A percentile compares a stretch with the other conserved stretches of the same genome.
Conservation (phyloP, 2,888 invertebrate genomes). For the Eristalinus sepulchralis region DNA sequence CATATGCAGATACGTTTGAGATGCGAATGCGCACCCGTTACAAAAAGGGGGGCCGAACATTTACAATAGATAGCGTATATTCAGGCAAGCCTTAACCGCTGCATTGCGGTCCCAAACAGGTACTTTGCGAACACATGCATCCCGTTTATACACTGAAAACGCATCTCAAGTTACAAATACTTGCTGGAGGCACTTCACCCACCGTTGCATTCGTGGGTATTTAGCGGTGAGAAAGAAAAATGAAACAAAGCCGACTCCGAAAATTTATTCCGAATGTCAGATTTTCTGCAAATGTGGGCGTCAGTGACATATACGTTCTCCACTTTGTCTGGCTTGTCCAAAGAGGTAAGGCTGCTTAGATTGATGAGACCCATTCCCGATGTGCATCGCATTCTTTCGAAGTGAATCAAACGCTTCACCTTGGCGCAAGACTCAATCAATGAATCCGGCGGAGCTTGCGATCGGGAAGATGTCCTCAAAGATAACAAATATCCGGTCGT, state of each 20-base stretch:
- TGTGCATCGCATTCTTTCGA: conserved; percentile 54
- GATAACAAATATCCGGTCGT: conserved; percentile 79
- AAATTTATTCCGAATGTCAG: conserved; percentile 57
- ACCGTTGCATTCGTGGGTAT: conserved; percentile 52
- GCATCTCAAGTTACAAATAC: conserved; percentile 32
- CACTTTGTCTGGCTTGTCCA: conserved; percentile 29
- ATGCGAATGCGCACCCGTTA: conserved; percentile 57
- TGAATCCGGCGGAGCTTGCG: conserved; percentile 47
- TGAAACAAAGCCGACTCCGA: background rate
- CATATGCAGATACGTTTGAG: conserved; percentile 63
- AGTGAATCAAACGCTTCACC: conserved; percentile 58
- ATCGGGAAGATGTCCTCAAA: conserved; percentile 77
- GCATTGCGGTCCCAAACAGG: conserved; percentile 23
- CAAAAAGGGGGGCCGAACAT: background rate
- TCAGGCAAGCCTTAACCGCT: conserved; percentile 29
- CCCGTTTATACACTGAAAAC: background rate
- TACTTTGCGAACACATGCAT: conserved; percentile 5
- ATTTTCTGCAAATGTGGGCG: conserved; percentile 60
- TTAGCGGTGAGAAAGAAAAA: background rate
- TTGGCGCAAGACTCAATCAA: conserved; percentile 64
- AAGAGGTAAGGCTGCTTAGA: conserved; percentile 54
- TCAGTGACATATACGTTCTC: conserved; percentile 33
- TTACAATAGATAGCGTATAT: conserved; percentile 8
- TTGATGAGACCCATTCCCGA: conserved; percentile 58
- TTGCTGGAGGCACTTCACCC: background rate